Conservation (phyloP, 2,113 vertebrate genomes). For the Candoia aspera region DNA sequence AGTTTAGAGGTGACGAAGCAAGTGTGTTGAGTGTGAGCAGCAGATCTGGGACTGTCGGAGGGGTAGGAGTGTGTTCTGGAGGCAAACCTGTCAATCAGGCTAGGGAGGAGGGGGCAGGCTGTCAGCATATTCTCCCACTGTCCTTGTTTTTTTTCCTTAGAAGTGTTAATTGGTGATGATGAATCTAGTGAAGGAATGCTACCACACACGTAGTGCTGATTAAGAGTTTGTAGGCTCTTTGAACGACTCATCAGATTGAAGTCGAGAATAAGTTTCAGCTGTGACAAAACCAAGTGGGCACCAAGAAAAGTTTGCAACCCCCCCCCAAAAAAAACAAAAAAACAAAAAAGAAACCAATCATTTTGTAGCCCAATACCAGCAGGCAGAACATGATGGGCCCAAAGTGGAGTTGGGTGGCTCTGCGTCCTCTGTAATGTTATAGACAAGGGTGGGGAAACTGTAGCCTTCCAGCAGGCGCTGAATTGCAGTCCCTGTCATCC, state of each 20-base stretch:
- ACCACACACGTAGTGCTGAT: slow-evolving; percentile 33
- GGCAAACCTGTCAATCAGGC: not conserved
- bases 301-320: not conserved
- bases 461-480: not conserved
- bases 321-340: not conserved
- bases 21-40: slow-evolving; percentile 13
- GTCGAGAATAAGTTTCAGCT: not conserved
- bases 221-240: slow-evolving; percentile 22
- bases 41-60: not conserved
- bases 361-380: not conserved
- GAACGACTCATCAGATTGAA: not conserved
- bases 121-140: not conserved
- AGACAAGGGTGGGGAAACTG: not conserved
- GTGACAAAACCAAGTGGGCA: not conserved
- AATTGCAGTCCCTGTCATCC: not conserved
- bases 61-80: not conserved
- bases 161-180: slow-evolving; percentile 39
- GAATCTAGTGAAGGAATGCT: slow-evolving; percentile 35
- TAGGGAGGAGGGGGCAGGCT: not conserved
- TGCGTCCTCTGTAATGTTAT: not conserved
- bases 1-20: slow-evolving; percentile 25
- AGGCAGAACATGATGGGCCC: too few species aligned
- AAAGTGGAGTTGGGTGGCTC: not conserved
- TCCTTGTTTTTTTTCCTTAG: not conserved
- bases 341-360: not conserved